Evolutionary conservation across 2,888 invertebrate species (phyloP).

Genomic region (Chymomyza fuscimana): DNA sequence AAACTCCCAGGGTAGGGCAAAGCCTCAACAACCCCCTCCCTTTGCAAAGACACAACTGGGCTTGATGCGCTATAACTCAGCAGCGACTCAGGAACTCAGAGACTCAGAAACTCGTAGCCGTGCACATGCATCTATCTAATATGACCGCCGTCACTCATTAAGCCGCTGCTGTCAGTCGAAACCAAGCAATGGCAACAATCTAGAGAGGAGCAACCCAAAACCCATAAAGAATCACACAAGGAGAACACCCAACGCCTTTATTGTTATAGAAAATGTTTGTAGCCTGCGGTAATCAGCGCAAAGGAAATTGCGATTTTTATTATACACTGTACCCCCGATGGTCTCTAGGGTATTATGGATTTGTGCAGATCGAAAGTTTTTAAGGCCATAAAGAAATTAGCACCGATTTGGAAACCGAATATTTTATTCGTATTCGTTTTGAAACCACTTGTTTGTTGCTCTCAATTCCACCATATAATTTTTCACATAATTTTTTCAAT

Average conservation of each 20-base stretch:
- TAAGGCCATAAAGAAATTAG: too few relatives aligned
- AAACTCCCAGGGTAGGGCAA: conserved; percentile 3
- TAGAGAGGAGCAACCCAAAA: not conserved
- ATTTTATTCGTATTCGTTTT: too few relatives aligned
- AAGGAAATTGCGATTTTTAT: conserved; percentile 71
- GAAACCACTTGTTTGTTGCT: too few relatives aligned
- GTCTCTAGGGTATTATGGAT: not conserved
- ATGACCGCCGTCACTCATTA: conserved; percentile 72
- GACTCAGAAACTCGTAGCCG: not conserved
- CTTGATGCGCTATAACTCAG: conserved; percentile 65
- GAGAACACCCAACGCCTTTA: conserved; percentile 20
- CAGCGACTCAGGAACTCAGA: conserved; percentile 17
- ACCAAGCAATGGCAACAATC: not conserved
- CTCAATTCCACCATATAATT: too few relatives aligned
- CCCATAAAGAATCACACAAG: not conserved
- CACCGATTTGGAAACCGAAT: too few relatives aligned
- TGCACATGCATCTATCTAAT: conserved; percentile 56
- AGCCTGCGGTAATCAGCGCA: conserved; percentile 63
- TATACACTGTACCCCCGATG: conserved; percentile 9
- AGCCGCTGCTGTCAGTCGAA: conserved; percentile 53
- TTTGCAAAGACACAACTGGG: conserved; percentile 29
- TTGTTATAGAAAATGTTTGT: conserved; percentile 38
- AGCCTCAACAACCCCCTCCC: not conserved
- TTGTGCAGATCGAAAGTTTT: not conserved
- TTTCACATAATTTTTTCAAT: too few relatives aligned